Evolutionary conservation across 1,140 invertebrate genomes (phyloP), one percentile per base, ranked within the genome.

Genomic region (Drosophila nikananu): DNA sequence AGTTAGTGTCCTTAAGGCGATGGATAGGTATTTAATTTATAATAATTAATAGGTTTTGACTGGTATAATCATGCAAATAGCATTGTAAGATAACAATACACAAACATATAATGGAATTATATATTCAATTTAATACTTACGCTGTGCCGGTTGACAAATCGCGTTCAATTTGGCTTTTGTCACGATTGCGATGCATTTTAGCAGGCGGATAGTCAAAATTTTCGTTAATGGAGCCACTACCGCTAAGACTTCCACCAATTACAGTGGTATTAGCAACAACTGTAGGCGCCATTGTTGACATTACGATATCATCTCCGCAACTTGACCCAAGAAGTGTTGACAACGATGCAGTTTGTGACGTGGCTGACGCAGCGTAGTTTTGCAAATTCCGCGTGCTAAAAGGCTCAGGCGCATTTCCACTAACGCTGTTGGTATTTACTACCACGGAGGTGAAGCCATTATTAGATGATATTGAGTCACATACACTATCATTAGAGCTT

Each of bases 401-500:
- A 8, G 83, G 41, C 51, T 83, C 81, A 17, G 70, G 59, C 8
- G 79, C 78, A 65, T 63, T 81, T 19, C 65, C 75, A 48, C 65
- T 80, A 17, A 62, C 75, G 42, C 65, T 81, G 37, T 58, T 83
- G 39, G 60, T 57, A 32, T 67, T 65, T 13, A 57, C 68, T 7
- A 48, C 67, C 6, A 76, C 62, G 5, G 62, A 67, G n/a, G 59
- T 72, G 12, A 77, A 42, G 10, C 93, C 93, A 68, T 94, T 93
- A 17, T 93, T 94, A 5, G 95, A 95, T 42, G 94, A 94, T 5
- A 96, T 95, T 5, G 92, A 93, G 72, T 93, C 92, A 75, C 95
- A 95, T 7, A 96, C 95, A 19, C 96, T 96, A 93, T 96, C 96
- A 91, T 95, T 96, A 21, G 96, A 96, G 93, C 96, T 96, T 81